Conservation (phyloP, 92 coral and sea anemone genomes). For the Umimayanthus kanabou region DNA sequence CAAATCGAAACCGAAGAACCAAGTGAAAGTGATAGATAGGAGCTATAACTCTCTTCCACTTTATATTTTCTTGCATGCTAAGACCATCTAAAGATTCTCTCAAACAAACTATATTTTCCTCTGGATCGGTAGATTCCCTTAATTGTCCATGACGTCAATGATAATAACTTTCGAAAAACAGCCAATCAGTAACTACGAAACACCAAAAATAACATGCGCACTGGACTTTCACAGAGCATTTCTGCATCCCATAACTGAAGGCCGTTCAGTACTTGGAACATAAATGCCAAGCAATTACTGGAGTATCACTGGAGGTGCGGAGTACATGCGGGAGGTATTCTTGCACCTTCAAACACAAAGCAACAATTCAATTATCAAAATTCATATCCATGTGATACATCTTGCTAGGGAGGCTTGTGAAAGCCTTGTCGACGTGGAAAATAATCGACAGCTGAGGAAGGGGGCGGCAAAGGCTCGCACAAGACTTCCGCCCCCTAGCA, state of each 20-base stretch:
- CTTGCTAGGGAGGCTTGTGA: too few species aligned
- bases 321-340: neutral
- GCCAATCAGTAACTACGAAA: neutral
- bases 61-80: too few species aligned
- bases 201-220: neutral
- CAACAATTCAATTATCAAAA: too few species aligned
- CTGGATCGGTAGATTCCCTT: neutral
- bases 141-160: too few species aligned
- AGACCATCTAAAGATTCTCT: neutral
- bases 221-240: neutral
- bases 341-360: neutral
- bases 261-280: neutral
- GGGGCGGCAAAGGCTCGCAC: too few species aligned
- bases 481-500: too few species aligned
- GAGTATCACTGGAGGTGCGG: neutral
- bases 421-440: too few species aligned
- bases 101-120: neutral
- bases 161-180: neutral
- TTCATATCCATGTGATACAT: too few species aligned
- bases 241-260: neutral
- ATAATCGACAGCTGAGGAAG: too few species aligned
- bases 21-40: too few species aligned
- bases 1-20: too few species aligned
- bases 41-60: too few species aligned
- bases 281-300: neutral